Evolutionary conservation across 2,113 vertebrate genomes (phyloP).

Genomic region (Psophia crepitans): DNA sequence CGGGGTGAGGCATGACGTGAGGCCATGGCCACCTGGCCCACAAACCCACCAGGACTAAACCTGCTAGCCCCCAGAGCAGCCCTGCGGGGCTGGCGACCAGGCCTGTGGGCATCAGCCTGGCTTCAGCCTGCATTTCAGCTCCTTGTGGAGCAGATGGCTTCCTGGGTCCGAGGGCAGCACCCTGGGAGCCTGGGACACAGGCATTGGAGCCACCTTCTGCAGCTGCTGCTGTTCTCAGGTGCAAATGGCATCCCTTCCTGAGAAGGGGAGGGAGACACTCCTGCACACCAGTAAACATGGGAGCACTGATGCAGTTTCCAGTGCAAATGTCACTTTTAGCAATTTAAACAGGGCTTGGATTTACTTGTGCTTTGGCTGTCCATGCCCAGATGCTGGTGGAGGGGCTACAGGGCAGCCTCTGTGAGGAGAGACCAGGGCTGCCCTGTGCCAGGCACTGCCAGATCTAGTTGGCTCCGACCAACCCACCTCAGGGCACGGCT

Average conservation of each 20-base stretch:
- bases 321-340: accelerated
- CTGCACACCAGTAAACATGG: neutral
- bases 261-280: neutral
- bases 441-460: too few relatives aligned
- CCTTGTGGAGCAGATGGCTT: neutral
- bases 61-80: neutral
- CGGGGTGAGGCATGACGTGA: accelerated
- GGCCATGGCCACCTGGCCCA: neutral
- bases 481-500: accelerated
- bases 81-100: neutral
- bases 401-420: accelerated
- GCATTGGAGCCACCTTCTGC: accelerated
- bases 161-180: accelerated
- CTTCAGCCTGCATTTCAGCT: neutral
- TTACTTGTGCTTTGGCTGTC: neutral
- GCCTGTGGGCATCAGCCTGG: neutral
- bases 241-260: neutral
- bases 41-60: neutral
- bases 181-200: accelerated
- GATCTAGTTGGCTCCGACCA: neutral
- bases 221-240: too few relatives aligned
- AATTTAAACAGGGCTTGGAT: neutral
- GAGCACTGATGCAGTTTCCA: neutral
- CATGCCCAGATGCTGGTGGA: accelerated
- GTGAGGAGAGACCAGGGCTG: neutral